phyloP scores from a whole-genome alignment of 1,140 invertebrate species.

The Acarapis woodi region DNA sequence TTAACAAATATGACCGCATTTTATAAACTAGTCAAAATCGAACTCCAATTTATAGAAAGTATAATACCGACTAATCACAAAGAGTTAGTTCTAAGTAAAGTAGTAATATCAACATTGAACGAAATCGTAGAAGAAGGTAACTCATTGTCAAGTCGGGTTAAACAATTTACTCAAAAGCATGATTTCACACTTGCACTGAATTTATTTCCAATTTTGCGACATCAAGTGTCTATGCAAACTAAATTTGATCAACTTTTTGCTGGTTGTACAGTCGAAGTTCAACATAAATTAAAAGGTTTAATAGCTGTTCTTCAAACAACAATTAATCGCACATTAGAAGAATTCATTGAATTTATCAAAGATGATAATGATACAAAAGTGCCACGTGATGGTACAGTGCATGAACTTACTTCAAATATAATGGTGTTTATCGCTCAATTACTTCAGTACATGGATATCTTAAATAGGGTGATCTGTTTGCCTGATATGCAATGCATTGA shows the following conservation, averaged over 20 bases:
- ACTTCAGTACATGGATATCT: slow-evolving; percentile 17
- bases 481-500: slow-evolving; percentile 11
- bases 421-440: slow-evolving; percentile 57
- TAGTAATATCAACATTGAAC: slow-evolving; percentile 53
- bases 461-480: slow-evolving; percentile 11
- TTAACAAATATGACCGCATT: slow-evolving; percentile 51
- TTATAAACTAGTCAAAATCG: slow-evolving; percentile 60
- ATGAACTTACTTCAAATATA: slow-evolving; percentile 74
- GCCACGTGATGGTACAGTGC: slow-evolving; percentile 81
- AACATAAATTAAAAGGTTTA: slow-evolving; percentile 28
- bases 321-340: slow-evolving; percentile 58
- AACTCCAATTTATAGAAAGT: slow-evolving; percentile 44
- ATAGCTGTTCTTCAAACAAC: slow-evolving; percentile 40
- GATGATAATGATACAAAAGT: slow-evolving; percentile 47
- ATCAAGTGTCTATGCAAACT: slow-evolving; percentile 42
- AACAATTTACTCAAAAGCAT: slow-evolving; percentile 41
- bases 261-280: slow-evolving; percentile 11
- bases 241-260: slow-evolving; percentile 50
- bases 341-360: slow-evolving; percentile 65
- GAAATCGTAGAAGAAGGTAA: slow-evolving; percentile 55
- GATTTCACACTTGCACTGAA: slow-evolving; percentile 53
- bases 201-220: slow-evolving; percentile 56
- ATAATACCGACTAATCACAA: slow-evolving; percentile 46
- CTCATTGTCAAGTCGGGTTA: slow-evolving; percentile 17
- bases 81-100: slow-evolving; percentile 37